A percentile compares a stretch with the other conserved stretches of the same genome.
phyloP scores from a whole-genome alignment of 2,888 invertebrate species.

The Leptinotarsa tumamoca region DNA sequence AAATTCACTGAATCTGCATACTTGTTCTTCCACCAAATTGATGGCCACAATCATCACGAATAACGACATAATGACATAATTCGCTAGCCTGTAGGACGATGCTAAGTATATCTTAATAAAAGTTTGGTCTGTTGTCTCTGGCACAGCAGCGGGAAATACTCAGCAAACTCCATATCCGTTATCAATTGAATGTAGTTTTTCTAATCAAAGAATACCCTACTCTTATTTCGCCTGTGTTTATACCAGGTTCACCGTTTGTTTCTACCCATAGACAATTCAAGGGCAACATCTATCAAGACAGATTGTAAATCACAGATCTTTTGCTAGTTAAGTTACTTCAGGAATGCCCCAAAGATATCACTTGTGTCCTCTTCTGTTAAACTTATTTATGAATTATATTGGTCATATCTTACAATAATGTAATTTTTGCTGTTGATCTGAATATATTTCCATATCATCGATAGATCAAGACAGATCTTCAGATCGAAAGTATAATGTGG shows the following conservation, averaged over 20 bases:
- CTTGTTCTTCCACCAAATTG: slow-evolving; percentile 8
- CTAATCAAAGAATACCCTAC: background rate
- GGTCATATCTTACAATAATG: too few relatives aligned
- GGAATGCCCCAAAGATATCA: too few relatives aligned
- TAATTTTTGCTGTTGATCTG: too few relatives aligned
- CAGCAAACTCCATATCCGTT: background rate
- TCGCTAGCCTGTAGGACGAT: background rate
- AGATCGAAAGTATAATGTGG: too few relatives aligned
- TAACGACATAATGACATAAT: slow-evolving; percentile 11
- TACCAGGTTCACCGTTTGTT: background rate
- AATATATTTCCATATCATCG: too few relatives aligned
- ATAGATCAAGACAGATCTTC: too few relatives aligned
- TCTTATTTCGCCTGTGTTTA: background rate
- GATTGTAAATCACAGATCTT: too few relatives aligned
- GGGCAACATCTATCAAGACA: too few relatives aligned
- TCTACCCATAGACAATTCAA: too few relatives aligned
- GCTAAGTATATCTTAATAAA: slow-evolving; percentile 10
- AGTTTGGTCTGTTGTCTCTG: background rate
- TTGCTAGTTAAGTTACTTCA: too few relatives aligned
- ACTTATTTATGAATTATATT: too few relatives aligned
- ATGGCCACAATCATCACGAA: background rate
- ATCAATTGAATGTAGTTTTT: background rate
- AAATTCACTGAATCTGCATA: slow-evolving; percentile 10
- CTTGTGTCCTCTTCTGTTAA: too few relatives aligned
- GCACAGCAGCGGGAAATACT: background rate